Base-by-base conservation (phyloP, 1,140 invertebrate species). In the Laupala kohalensis region DNA sequence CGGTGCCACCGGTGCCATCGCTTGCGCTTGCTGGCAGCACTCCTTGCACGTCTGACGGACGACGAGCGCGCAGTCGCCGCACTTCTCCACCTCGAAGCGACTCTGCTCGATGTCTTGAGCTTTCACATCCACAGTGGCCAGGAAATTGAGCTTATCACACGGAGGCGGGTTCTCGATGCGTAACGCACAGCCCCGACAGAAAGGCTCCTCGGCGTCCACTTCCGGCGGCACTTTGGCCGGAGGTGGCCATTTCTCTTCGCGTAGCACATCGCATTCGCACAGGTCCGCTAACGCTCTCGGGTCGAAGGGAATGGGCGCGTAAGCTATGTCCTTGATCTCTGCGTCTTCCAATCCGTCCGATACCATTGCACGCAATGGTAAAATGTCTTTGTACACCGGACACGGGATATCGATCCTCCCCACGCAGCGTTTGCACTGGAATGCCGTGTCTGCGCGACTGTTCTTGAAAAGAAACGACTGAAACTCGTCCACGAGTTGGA, bases 381-480 rank as follows among this genome's bases (percentile, higher is more conserved):
- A 53, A 9, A 53, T 19, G 37, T 53, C 37, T 53, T 53, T 53
- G 19, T 13, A 53, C 37, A 19, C 9, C 19, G 37, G 9, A 19
- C 37, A 53, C 37, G 37, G 37, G 19, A 53, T 19, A 53, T 19
- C 19, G 9, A 53, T 53, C 19, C 37, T 9, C 13, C 64, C n/a
- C 23, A 65, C 23, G 23, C 64, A 69, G 19, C 25, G 15, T 25
- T 69, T 64, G 64, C 77, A 79, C 15, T 75, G 73, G 71, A 78
- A 78, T 73, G 78, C 76, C 23, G 78, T 77, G 15, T 72, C 27
- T 3, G 77, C 76, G 24, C 75, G 74, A 4, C 64, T 66, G 19
- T 72, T 78, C 72, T 77, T 79, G 62, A 79, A 79, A 0, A 78
- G 28, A 69, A 78, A 76, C 0, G 76, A 75, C 62, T 76, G 71